These are phyloP conservation scores for Conistra vaccinii DNA, from an alignment of 2,888 invertebrate species.

Conservation along the genomic window DNA sequence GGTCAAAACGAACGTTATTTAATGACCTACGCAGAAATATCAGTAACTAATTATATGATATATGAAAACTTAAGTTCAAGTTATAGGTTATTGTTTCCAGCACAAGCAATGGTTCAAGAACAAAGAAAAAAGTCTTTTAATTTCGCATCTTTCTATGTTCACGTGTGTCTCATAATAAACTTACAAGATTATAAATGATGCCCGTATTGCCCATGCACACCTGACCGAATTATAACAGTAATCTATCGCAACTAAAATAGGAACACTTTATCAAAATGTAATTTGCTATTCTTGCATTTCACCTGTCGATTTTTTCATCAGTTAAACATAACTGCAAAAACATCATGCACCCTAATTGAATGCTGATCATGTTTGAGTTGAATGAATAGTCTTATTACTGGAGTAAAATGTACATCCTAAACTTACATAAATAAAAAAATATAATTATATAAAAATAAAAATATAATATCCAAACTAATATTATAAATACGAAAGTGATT, in stretches of 20 bases:
- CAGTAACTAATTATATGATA: neutral
- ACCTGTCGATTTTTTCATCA: constrained; percentile 64
- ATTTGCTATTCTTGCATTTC: constrained; percentile 58
- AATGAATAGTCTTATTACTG: neutral
- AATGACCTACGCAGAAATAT: neutral
- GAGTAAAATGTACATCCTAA: neutral
- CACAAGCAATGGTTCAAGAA: neutral
- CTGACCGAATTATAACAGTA: constrained; percentile 63
- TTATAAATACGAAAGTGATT: no score
- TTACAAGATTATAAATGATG: constrained; percentile 52
- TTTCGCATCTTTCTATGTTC: constrained; percentile 30
- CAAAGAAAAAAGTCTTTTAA: neutral
- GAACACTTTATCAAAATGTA: constrained; percentile 60
- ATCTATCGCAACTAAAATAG: constrained; percentile 53
- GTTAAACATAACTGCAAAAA: constrained; percentile 8
- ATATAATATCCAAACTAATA: no score
- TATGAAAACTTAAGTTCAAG: neutral
- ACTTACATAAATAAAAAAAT: no score
- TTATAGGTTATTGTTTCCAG: neutral
- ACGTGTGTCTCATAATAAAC: constrained; percentile 22
- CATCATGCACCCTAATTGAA: neutral
- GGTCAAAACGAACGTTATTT: neutral
- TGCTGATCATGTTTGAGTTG: neutral
- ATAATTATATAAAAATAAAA: no score
- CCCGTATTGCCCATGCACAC: constrained; percentile 53